Evolutionary conservation across 2,113 vertebrate species (phyloP).

Genomic region (Hippocampus mohnikei): DNA sequence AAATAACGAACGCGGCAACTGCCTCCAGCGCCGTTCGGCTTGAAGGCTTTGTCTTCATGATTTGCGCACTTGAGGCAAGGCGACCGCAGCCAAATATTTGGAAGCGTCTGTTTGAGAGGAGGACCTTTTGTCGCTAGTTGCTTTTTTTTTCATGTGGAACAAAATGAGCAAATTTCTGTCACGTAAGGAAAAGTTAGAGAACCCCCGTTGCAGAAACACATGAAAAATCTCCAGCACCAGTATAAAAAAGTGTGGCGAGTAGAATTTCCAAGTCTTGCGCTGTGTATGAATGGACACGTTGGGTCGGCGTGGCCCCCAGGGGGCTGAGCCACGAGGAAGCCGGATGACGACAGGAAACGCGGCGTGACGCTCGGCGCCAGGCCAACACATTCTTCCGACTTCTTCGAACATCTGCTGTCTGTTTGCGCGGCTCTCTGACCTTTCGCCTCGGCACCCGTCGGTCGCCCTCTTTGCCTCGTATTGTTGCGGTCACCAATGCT

Average conservation of each 20-base stretch:
- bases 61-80: no score
- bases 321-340: constrained; percentile 49
- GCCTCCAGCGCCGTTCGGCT: no score
- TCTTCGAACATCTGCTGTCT: constrained; percentile 31
- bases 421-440: constrained; percentile 33
- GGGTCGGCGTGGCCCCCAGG: constrained; percentile 19
- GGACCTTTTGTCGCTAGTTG: no score
- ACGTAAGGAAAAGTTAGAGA: no score
- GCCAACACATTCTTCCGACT: neutral
- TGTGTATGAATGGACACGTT: constrained; percentile 36
- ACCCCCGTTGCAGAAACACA: no score
- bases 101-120: no score
- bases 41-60: no score
- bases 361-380: constrained; percentile 23
- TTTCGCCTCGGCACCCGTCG: constrained; percentile 5
- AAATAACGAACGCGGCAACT: no score
- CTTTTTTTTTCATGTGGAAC: no score
- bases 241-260: neutral
- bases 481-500: neutral
- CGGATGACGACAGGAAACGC: constrained; percentile 36
- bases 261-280: neutral
- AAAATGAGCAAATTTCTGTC: no score
- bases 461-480: neutral
- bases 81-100: no score
- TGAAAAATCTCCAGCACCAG: no score